Conservation (phyloP, 2,888 invertebrate species). For the Tiphia femorata region DNA sequence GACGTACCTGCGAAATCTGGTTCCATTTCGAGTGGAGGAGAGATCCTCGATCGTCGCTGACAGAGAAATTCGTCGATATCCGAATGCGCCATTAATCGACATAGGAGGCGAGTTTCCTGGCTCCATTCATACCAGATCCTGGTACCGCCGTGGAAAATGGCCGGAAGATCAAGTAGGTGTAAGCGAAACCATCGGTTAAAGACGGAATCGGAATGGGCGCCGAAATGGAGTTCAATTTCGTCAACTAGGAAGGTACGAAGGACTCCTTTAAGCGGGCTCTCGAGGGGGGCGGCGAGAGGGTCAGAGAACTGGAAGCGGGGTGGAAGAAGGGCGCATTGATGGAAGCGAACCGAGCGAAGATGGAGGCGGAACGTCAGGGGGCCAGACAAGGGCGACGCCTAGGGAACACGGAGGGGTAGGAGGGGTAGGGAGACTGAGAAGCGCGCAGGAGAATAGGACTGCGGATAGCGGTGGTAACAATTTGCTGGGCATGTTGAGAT, state of each 20-base stretch:
- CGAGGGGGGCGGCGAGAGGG: conserved; percentile 20
- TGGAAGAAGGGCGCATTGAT: conserved; percentile 1
- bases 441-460: conserved; percentile 8
- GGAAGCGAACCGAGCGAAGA: no score
- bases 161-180: conserved; percentile 8
- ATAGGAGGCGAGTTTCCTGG: conserved; percentile 20
- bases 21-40: no score
- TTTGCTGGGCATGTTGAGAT: conserved; percentile 45
- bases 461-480: conserved; percentile 38
- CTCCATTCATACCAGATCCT: not conserved
- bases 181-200: conserved; percentile 24
- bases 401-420: no score
- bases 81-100: no score
- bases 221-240: conserved; percentile 30
- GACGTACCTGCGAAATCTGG: no score
- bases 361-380: no score
- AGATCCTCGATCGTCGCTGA: no score
- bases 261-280: conserved; percentile 31
- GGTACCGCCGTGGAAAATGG: conserved; percentile 2
- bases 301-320: conserved; percentile 4
- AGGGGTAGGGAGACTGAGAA: conserved; percentile 5
- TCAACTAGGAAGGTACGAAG: conserved; percentile 25
- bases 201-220: conserved; percentile 5
- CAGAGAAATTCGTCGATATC: no score
- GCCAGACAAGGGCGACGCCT: no score